Conservation (phyloP, 2,113 vertebrate genomes). For the Xiphophorus hellerii region DNA sequence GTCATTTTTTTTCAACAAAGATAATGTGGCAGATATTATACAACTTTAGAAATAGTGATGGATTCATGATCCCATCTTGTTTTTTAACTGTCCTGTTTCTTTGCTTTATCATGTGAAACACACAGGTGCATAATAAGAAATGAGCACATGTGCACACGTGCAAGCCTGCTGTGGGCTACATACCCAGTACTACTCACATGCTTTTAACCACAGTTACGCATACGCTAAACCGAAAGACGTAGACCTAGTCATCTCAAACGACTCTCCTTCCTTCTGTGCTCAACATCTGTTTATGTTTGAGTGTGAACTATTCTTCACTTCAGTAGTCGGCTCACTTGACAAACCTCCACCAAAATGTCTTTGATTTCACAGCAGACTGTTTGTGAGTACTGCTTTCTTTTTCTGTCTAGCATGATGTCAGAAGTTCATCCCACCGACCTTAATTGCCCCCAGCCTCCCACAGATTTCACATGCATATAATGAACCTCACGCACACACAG, state of each 20-base stretch:
- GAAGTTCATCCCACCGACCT: conserved; percentile 28
- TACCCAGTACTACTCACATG: conserved; percentile 1
- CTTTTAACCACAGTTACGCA: conserved; percentile 8
- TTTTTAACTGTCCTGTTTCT: conserved; percentile 15
- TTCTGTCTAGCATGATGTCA: conserved; percentile 6
- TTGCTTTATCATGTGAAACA: conserved; percentile 3
- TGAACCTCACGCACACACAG: neutral
- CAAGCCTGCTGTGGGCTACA: neutral
- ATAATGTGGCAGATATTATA: conserved; percentile 26
- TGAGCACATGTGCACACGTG: neutral
- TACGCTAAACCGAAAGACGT: conserved; percentile 2
- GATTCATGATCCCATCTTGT: conserved; percentile 32
- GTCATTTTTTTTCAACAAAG: conserved; percentile 6
- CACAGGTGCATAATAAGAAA: conserved; percentile 2
- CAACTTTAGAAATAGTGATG: conserved; percentile 23
- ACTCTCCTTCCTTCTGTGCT: neutral
- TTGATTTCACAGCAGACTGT: neutral
- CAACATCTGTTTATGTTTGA: conserved; percentile 18
- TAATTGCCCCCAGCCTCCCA: conserved; percentile 22
- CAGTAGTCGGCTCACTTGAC: conserved; percentile 1
- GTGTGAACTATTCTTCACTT: conserved; percentile 3
- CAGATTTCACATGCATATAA: conserved; percentile 33
- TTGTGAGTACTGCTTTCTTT: conserved; percentile 2
- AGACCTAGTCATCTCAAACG: neutral
- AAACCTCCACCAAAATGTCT: neutral